Evolutionary conservation across 2,113 vertebrate species (phyloP).

Genomic region (Oreochromis spilurus): DNA sequence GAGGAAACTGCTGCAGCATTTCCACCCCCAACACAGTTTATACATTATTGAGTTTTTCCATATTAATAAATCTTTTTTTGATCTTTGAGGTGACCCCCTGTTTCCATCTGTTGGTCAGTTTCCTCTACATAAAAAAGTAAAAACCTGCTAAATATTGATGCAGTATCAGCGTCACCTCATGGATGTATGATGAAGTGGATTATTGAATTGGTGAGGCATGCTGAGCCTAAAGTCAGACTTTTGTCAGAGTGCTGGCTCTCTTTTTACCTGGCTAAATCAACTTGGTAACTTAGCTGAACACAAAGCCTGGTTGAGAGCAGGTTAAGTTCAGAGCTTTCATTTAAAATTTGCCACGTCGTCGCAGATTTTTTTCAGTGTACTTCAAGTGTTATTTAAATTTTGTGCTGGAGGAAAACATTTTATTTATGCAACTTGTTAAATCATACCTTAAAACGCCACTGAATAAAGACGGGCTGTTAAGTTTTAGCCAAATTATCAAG

Average conservation of each 20-base stretch:
- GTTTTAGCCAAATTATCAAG: neutral
- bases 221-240: neutral
- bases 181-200: neutral
- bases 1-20: neutral
- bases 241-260: neutral
- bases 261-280: rapidly evolving
- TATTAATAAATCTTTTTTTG: neutral
- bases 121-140: neutral
- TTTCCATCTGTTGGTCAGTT: neutral
- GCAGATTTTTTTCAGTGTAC: neutral
- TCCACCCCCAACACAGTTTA: neutral
- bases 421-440: neutral
- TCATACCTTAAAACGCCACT: neutral
- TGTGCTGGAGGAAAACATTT: neutral
- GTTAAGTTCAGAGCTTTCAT: neutral
- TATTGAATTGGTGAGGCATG: neutral
- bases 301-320: neutral
- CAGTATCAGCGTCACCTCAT: neutral
- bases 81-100: neutral
- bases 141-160: neutral
- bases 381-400: neutral
- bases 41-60: neutral
- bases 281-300: neutral
- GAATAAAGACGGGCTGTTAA: neutral
- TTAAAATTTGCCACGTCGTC: rapidly evolving